These are phyloP conservation scores for Phylloscopus collybita DNA, from an alignment of 2,797 vertebrate species.

Conservation along the genomic window DNA sequence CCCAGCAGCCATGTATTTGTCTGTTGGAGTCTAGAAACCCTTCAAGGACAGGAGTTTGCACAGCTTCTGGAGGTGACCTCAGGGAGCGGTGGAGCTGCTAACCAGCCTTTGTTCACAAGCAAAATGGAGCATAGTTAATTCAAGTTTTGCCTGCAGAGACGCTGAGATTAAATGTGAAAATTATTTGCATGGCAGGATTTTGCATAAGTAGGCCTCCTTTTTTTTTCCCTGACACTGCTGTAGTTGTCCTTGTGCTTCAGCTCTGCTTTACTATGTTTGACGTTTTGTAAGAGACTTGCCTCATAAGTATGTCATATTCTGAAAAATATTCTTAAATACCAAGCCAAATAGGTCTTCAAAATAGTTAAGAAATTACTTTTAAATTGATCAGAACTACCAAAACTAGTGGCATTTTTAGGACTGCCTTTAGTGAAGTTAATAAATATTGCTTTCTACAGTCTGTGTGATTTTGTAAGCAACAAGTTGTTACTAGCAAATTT, in stretches of 20 bases:
- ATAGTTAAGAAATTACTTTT: not conserved
- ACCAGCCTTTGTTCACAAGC: not conserved
- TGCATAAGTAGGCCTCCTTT: not conserved
- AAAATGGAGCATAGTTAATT: slow-evolving; percentile 37
- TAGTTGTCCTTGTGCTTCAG: not conserved
- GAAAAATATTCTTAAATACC: not conserved
- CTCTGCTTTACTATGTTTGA: not conserved
- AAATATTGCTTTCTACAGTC: not conserved
- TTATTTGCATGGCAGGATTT: slow-evolving; percentile 1
- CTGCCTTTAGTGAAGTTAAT: not conserved
- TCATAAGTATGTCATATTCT: not conserved
- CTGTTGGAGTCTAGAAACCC: not conserved
- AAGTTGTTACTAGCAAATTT: not conserved
- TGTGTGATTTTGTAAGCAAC: not conserved
- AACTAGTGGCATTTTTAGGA: not conserved
- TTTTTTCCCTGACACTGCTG: not conserved
- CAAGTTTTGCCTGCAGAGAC: slow-evolving; percentile 14
- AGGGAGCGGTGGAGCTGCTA: not conserved
- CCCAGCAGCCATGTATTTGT: not conserved
- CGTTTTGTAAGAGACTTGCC: not conserved
- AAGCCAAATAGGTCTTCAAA: not conserved
- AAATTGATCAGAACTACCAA: not conserved
- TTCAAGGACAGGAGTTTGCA: not conserved
- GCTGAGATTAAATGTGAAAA: not conserved
- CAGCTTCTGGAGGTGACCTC: not conserved